These are phyloP conservation scores for Vanessa atalanta DNA, from an alignment of 1,140 invertebrate genomes.

Conservation along the genomic window DNA sequence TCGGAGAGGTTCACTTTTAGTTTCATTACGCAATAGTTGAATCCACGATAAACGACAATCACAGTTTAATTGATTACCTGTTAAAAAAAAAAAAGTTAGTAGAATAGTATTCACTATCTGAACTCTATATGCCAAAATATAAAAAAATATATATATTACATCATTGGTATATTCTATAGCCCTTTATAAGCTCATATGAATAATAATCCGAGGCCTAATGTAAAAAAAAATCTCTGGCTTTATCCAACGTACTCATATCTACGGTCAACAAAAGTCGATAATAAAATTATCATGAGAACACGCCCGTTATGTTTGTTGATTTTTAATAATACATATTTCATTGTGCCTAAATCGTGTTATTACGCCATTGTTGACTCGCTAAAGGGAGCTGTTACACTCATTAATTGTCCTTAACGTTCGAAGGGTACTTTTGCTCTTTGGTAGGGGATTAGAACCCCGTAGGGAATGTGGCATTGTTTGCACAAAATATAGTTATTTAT, in stretches of 20 bases:
- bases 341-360: conserved; percentile 69
- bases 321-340: conserved; percentile 65
- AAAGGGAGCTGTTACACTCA: conserved; percentile 70
- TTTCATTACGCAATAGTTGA: conserved; percentile 86
- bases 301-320: conserved; percentile 57
- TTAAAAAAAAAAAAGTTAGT: conserved; percentile 40
- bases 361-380: conserved; percentile 66
- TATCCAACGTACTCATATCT: conserved; percentile 18
- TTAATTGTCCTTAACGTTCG: conserved; percentile 70
- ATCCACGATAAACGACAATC: conserved; percentile 90
- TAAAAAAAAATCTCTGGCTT: conserved; percentile 30
- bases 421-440: conserved; percentile 56
- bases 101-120: neutral
- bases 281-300: conserved; percentile 60
- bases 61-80: conserved; percentile 89
- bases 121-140: neutral
- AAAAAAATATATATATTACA: neutral
- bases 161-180: neutral
- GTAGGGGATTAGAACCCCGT: conserved; percentile 57
- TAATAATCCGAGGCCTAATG: conserved; percentile 24
- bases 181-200: conserved; percentile 6
- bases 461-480: conserved; percentile 66
- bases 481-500: conserved; percentile 69
- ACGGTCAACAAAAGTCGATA: conserved; percentile 37
- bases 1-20: conserved; percentile 82